A percentile compares a stretch with the other conserved stretches of the same genome.
phyloP scores from a whole-genome alignment of 2,888 invertebrate species.

The Chironomus tentans region DNA sequence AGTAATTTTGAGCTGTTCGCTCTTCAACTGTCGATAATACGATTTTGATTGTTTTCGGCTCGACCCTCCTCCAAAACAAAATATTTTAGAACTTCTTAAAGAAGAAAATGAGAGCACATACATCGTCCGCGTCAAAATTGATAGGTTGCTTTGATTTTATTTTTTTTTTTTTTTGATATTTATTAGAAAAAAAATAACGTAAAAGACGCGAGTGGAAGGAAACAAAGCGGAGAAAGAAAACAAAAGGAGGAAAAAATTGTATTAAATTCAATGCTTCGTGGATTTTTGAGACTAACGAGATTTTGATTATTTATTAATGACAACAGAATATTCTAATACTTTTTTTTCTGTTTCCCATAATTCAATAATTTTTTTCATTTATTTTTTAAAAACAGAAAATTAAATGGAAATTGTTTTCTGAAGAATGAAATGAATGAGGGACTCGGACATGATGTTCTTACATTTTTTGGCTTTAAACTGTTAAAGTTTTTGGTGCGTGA shows the following conservation, averaged over 20 bases:
- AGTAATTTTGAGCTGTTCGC: too few relatives aligned
- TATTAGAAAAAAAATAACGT: constrained; percentile 1
- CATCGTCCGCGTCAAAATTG: not conserved
- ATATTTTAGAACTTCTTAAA: not conserved
- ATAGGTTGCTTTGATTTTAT: constrained; percentile 11
- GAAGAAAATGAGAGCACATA: not conserved
- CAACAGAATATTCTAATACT: constrained; percentile 24
- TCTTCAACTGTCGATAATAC: constrained; percentile 18
- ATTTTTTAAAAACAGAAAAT: too few relatives aligned
- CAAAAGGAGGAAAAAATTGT: constrained; percentile 6
- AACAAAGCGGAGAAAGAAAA: not conserved
- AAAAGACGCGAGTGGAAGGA: not conserved
- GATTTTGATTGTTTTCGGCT: constrained; percentile 21
- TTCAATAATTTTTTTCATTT: not conserved
- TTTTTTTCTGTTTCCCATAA: not conserved
- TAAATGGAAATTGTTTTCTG: too few relatives aligned
- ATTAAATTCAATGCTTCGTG: constrained; percentile 25
- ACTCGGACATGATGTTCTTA: too few relatives aligned
- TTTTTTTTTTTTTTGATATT: constrained; percentile 21
- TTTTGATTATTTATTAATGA: constrained; percentile 37
- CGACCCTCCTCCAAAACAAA: not conserved
- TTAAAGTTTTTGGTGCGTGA: too few relatives aligned
- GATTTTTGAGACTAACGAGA: constrained; percentile 33
- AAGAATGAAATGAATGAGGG: too few relatives aligned
- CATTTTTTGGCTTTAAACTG: too few relatives aligned